Conservation (phyloP, 2,888 invertebrate species). For the Nomada ruficornis region DNA sequence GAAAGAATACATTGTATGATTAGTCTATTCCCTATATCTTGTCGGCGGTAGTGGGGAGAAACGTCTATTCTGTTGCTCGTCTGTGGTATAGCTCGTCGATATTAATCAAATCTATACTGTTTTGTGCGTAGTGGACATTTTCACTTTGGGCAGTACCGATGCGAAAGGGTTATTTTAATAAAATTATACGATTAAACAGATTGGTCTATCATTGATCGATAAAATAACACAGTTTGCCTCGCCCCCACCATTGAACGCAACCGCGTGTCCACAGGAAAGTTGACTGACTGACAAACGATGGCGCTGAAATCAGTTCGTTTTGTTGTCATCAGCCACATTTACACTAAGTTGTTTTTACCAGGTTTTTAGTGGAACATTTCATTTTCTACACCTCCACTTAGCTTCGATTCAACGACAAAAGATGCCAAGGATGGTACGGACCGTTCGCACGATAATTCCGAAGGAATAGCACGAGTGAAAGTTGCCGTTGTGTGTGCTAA, state of each 20-base stretch:
- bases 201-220: slow-evolving; percentile 44
- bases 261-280: slow-evolving; percentile 63
- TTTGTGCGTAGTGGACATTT: no score
- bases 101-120: no score
- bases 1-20: no score
- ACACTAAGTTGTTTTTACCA: slow-evolving; percentile 76
- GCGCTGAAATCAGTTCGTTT: slow-evolving; percentile 77
- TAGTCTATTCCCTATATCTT: no score
- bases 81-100: no score
- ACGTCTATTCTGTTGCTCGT: no score
- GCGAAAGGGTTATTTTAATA: not conserved
- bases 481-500: slow-evolving; percentile 57
- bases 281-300: slow-evolving; percentile 35
- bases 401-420: slow-evolving; percentile 34
- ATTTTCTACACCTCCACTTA: slow-evolving; percentile 55
- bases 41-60: no score
- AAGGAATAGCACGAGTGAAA: slow-evolving; percentile 59
- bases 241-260: slow-evolving; percentile 21
- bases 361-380: slow-evolving; percentile 68
- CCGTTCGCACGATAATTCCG: slow-evolving; percentile 28
- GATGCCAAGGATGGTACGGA: slow-evolving; percentile 57
- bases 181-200: slow-evolving; percentile 34
- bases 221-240: slow-evolving; percentile 16
- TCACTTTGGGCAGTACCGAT: not conserved
- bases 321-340: slow-evolving; percentile 82